A percentile compares a stretch with the other conserved stretches of the same genome.
These are phyloP conservation scores for Acrobasis repandana DNA, from an alignment of 2,888 invertebrate species.

Conservation along the genomic window DNA sequence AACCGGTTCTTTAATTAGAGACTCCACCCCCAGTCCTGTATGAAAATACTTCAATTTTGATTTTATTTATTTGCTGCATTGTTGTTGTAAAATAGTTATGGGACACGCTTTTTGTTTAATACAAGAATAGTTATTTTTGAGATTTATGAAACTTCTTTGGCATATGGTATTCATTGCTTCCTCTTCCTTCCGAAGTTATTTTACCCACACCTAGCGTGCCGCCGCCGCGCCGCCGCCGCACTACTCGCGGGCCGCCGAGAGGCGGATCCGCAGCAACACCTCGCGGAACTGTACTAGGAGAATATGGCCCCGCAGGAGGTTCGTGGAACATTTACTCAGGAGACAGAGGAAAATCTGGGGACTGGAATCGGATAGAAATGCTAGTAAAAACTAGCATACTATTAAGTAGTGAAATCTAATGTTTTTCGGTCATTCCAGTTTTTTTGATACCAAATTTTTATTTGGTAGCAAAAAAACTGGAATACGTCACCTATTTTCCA, in stretches of 20 bases:
- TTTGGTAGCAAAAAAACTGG: too few relatives aligned
- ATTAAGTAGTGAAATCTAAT: too few relatives aligned
- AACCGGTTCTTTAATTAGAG: background rate
- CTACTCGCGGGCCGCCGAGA: slow-evolving; percentile 48
- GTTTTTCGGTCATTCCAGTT: too few relatives aligned
- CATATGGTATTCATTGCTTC: too few relatives aligned
- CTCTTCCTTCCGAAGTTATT: background rate
- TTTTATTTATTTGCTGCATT: background rate
- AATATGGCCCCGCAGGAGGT: slow-evolving; percentile 42
- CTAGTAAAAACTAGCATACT: too few relatives aligned
- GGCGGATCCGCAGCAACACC: slow-evolving; percentile 60
- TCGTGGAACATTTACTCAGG: background rate
- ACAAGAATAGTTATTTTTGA: too few relatives aligned
- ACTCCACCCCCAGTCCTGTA: background rate
- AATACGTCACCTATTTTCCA: too few relatives aligned
- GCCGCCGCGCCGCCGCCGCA: slow-evolving; percentile 28
- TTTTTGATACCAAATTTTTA: too few relatives aligned
- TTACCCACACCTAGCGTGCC: slow-evolving; percentile 15
- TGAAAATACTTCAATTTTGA: background rate
- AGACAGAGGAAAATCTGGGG: background rate
- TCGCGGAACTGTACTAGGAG: slow-evolving; percentile 57
- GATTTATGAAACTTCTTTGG: too few relatives aligned
- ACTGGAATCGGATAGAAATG: background rate
- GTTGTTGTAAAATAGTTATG: background rate
- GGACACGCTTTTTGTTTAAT: too few relatives aligned